Conservation (phyloP, 1,140 invertebrate species). For the Phthorimaea operculella region DNA sequence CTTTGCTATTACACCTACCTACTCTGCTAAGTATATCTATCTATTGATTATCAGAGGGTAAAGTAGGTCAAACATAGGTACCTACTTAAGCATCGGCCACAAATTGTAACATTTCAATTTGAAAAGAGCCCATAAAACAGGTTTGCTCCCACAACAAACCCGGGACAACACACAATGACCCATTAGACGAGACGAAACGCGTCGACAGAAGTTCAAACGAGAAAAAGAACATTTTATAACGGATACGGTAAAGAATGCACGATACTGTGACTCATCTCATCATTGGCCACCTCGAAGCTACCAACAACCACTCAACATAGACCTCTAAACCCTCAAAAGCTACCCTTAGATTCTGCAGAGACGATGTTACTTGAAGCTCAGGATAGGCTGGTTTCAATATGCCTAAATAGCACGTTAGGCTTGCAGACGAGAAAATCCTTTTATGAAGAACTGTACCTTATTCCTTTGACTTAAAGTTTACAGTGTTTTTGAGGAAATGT, state of each 20-base stretch:
- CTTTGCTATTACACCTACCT: too few species aligned
- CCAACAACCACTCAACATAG: constrained; percentile 19
- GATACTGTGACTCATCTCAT: constrained; percentile 52
- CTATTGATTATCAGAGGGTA: too few species aligned
- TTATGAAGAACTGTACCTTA: constrained; percentile 6
- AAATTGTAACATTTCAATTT: too few species aligned
- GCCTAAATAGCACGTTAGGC: constrained; percentile 17
- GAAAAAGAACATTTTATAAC: constrained; percentile 41
- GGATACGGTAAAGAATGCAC: constrained; percentile 58
- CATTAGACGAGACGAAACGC: constrained; percentile 25
- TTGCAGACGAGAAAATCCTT: constrained; percentile 23
- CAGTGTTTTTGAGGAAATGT: neutral
- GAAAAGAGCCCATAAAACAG: too few species aligned
- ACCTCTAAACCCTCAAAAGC: constrained; percentile 18
- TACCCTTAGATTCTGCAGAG: constrained; percentile 15
- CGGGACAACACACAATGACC: constrained; percentile 11
- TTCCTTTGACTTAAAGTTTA: constrained; percentile 2
- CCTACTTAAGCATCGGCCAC: too few species aligned
- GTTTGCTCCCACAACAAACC: too few species aligned
- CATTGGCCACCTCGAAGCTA: constrained; percentile 50
- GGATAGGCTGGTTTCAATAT: constrained; percentile 19
- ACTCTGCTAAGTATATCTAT: too few species aligned
- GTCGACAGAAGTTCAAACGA: constrained; percentile 34
- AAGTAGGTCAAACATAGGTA: too few species aligned
- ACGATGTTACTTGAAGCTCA: constrained; percentile 20